Percentiles rank a stretch among this genome's conserved stretches.
These are phyloP conservation scores for Manduca sexta DNA, from an alignment of 1,140 invertebrate species.

Conservation along the genomic window DNA sequence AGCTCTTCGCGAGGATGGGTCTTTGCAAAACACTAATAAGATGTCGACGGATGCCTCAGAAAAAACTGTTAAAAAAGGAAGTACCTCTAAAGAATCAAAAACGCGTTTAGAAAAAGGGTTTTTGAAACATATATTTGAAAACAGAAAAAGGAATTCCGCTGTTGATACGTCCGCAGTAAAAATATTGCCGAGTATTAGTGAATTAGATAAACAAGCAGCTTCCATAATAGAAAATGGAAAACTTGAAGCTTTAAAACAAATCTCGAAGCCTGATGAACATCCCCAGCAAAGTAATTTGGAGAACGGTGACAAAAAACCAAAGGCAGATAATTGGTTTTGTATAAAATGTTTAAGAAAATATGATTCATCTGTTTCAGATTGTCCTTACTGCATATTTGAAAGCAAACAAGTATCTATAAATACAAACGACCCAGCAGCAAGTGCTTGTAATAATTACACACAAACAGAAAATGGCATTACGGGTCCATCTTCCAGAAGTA, in stretches of 20 bases:
- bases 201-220: slow-evolving; percentile 84
- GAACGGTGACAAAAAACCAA: slow-evolving; percentile 1
- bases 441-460: slow-evolving; percentile 33
- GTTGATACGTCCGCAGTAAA: slow-evolving; percentile 57
- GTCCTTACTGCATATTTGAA: slow-evolving; percentile 35
- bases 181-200: slow-evolving; percentile 85
- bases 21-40: not conserved
- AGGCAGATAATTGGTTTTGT: slow-evolving; percentile 42
- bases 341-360: slow-evolving; percentile 51
- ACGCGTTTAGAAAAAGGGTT: slow-evolving; percentile 54
- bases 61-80: slow-evolving; percentile 31
- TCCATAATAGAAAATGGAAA: slow-evolving; percentile 78
- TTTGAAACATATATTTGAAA: slow-evolving; percentile 60
- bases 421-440: not conserved
- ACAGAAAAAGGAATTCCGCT: slow-evolving; percentile 56
- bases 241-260: slow-evolving; percentile 20
- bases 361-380: slow-evolving; percentile 31
- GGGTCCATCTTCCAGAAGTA: slow-evolving; percentile 14
- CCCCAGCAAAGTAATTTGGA: not conserved
- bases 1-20: slow-evolving; percentile 6
- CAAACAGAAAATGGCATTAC: slow-evolving; percentile 30
- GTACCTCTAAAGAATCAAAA: slow-evolving; percentile 37
- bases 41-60: slow-evolving; percentile 7
- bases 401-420: not conserved
- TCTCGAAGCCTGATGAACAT: slow-evolving; percentile 7